Conservation (phyloP, 2,888 invertebrate species). For the Eudasyphora cyanicolor region DNA sequence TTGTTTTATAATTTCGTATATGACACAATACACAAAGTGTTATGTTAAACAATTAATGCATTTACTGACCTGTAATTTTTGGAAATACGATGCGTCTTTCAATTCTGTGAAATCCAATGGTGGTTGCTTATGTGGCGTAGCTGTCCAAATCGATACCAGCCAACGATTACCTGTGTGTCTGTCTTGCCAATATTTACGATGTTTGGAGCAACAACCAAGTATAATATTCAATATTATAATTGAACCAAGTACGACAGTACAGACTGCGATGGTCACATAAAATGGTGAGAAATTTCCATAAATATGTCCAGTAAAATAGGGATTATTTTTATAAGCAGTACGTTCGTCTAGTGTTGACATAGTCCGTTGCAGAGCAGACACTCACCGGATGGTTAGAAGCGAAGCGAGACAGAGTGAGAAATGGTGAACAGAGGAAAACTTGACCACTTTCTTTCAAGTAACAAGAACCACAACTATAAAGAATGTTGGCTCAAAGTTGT, state of each 20-base stretch:
- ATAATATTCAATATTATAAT: conserved; percentile 89
- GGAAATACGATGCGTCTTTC: conserved; percentile 81
- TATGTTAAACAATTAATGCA: too few relatives aligned
- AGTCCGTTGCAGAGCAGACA: conserved; percentile 68
- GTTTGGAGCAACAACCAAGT: conserved; percentile 90
- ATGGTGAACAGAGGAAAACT: not conserved
- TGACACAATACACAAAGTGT: too few relatives aligned
- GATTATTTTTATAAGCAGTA: conserved; percentile 83
- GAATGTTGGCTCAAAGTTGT: conserved; percentile 12
- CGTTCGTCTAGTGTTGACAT: conserved; percentile 86
- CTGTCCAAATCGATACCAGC: conserved; percentile 91
- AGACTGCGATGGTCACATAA: conserved; percentile 90
- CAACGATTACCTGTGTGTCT: conserved; percentile 92
- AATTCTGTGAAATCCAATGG: conserved; percentile 90
- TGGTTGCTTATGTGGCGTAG: conserved; percentile 90
- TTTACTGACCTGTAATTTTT: conserved; percentile 73
- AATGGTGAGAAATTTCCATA: conserved; percentile 91
- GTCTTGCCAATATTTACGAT: conserved; percentile 91
- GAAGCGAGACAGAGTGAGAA: not conserved
- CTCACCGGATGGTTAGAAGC: not conserved
- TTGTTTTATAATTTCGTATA: too few relatives aligned
- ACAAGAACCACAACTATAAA: conserved; percentile 21
- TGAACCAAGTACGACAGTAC: conserved; percentile 86
- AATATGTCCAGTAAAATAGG: conserved; percentile 82
- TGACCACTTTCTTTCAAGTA: not conserved